A percentile compares a stretch with the other conserved stretches of the same genome.
phyloP scores from a whole-genome alignment of 1,140 invertebrate genomes.

The Notospermus geniculatus region DNA sequence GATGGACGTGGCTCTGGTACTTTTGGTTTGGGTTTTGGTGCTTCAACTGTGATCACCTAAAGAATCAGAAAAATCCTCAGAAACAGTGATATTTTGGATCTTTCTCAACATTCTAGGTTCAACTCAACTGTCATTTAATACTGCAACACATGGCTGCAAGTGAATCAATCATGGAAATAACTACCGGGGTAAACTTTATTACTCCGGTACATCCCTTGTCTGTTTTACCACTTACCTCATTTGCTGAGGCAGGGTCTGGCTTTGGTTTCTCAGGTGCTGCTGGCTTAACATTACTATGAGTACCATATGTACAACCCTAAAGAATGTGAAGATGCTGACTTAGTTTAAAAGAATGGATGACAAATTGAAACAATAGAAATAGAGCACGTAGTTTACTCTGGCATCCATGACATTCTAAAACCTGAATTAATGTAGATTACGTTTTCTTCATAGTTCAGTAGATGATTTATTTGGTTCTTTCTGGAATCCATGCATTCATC shows the following conservation, averaged over 20 bases:
- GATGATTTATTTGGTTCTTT: too few relatives aligned
- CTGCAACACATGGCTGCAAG: too few relatives aligned
- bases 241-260: slow-evolving; percentile 15
- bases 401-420: neutral
- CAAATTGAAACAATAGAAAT: too few relatives aligned
- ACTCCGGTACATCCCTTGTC: too few relatives aligned
- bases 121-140: too few relatives aligned
- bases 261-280: slow-evolving; percentile 70
- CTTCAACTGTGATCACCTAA: slow-evolving; percentile 10
- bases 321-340: too few relatives aligned
- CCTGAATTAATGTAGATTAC: neutral
- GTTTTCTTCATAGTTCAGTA: too few relatives aligned
- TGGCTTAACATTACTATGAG: slow-evolving; percentile 85
- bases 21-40: slow-evolving; percentile 11
- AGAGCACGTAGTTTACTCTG: too few relatives aligned
- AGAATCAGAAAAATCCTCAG: neutral
- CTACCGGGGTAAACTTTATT: too few relatives aligned
- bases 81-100: neutral
- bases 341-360: neutral
- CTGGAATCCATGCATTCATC: too few relatives aligned
- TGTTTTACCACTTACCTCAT: slow-evolving; percentile 12
- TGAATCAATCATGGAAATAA: too few relatives aligned
- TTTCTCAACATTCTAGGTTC: neutral
- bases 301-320: slow-evolving; percentile 75
- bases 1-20: slow-evolving; percentile 64